phyloP scores from a whole-genome alignment of 1,140 invertebrate genomes.

The Drosophila elegans region DNA sequence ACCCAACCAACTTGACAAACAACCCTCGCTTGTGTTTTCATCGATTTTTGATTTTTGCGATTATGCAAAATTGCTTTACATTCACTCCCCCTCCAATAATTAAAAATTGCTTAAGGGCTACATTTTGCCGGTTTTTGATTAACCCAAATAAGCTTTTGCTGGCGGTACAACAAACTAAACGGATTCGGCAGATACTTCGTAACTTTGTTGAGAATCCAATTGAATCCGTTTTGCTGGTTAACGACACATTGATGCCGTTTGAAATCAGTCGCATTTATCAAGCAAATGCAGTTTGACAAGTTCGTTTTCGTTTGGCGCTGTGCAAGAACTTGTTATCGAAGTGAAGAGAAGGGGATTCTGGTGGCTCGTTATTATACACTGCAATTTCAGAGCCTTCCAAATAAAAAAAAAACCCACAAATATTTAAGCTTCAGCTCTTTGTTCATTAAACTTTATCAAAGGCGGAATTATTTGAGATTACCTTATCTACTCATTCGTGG shows the following conservation, averaged over 20 bases:
- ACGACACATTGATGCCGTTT: conserved; percentile 25
- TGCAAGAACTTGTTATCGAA: conserved; percentile 5
- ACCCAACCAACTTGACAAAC: not conserved
- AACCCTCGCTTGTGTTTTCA: conserved; percentile 5
- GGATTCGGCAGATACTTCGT: conserved; percentile 7
- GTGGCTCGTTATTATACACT: not conserved
- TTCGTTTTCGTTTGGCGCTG: conserved; percentile 16
- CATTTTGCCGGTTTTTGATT: conserved; percentile 20
- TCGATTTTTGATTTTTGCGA: conserved; percentile 37
- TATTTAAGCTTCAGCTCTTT: not conserved
- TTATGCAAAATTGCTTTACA: conserved; percentile 31
- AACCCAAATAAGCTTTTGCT: conserved; percentile 18
- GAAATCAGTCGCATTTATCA: conserved; percentile 31
- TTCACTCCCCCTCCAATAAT: conserved; percentile 22
- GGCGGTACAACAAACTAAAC: not conserved
- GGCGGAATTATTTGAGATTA: conserved; percentile 4
- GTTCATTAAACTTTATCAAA: conserved; percentile 14
- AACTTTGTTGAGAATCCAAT: conserved; percentile 10
- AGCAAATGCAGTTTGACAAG: conserved; percentile 46
- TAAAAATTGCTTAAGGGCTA: conserved; percentile 37
- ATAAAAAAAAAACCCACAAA: not conserved
- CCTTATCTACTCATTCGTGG: conserved; percentile 12
- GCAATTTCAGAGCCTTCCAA: not conserved
- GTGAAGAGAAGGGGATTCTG: not conserved
- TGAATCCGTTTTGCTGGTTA: conserved; percentile 13